Evolutionary conservation across 2,113 vertebrate genomes (phyloP), one percentile per base, ranked within the genome.

Genomic region (Coracopsis vasa): DNA sequence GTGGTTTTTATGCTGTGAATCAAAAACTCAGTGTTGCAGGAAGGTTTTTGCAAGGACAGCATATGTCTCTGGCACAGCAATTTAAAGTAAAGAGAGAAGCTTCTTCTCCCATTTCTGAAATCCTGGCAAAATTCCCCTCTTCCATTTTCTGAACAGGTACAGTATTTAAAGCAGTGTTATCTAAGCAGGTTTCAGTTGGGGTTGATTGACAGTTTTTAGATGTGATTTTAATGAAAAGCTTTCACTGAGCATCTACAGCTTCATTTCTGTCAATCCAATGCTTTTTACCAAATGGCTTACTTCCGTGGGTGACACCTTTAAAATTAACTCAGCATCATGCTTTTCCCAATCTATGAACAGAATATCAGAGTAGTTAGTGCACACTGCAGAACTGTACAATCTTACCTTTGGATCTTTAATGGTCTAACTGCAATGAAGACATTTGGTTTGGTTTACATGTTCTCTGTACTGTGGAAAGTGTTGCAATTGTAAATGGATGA

Each of bases 101-200:
- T 45, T 2, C 24, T 64, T 72, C 33, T 75, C 39, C 19, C 24
- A 14, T 0, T 77, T 82, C 75, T 87, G 70, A 95, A 82, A 92
- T 58, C 28, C 70, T 88, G 78, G 48, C 33, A 86, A 65, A 51
- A 91, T 31, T 71, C 33, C 54, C 50, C 83, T 37, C 62, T 95
- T 88, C 90, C 78, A 50, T 95, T 95, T 96, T 88, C 78, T 1
- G 5, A 73, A 67, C 51, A 82, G 61, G 42, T 62, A n/a, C 25
- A 39, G 21, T 28, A 75, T 95, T 92, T 75, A 85, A 72, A 84
- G 56, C 86, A 56, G 88, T 77, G 61, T 92, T 93, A 83, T 66
- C 64, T 72, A 72, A 90, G 80, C 73, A 93, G 94, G 78, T 92
- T 82, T 93, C 74, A 93, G 24, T 39, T 90, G 54, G 19, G 77